Evolutionary conservation across 1,140 invertebrate species (phyloP).

Genomic region (Mizuhopecten yessoensis): DNA sequence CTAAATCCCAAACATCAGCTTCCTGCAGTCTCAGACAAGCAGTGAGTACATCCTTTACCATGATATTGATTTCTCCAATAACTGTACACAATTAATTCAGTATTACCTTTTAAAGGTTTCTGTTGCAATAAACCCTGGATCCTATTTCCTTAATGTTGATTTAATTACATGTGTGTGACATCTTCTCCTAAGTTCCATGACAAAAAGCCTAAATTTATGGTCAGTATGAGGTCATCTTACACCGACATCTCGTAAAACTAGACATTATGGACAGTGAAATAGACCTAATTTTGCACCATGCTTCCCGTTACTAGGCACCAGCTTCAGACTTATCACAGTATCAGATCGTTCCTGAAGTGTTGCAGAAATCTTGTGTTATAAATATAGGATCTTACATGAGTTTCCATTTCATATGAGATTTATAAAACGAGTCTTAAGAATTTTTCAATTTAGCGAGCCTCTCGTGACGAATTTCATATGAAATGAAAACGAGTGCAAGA

Average conservation of each 20-base stretch:
- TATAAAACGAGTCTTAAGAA: no score
- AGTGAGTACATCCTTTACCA: neutral
- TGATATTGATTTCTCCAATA: neutral
- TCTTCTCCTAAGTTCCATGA: neutral
- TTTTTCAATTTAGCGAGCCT: no score
- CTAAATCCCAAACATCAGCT: neutral
- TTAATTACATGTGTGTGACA: constrained; percentile 33
- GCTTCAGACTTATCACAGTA: neutral
- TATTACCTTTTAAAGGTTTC: constrained; percentile 20
- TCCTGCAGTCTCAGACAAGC: neutral
- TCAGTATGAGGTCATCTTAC: neutral
- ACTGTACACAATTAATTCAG: constrained; percentile 12
- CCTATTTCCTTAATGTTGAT: neutral
- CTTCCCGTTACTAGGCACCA: neutral
- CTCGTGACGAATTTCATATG: no score
- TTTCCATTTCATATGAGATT: no score
- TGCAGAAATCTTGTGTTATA: no score
- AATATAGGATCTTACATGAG: no score
- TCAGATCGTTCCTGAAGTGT: no score
- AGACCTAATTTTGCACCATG: neutral
- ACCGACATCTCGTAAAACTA: neutral
- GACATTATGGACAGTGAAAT: neutral
- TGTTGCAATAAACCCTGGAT: neutral
- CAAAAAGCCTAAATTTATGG: neutral
- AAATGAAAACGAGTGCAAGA: no score